Conservation (phyloP, 1,140 invertebrate genomes). For the Pemphigus obesinymphae region DNA sequence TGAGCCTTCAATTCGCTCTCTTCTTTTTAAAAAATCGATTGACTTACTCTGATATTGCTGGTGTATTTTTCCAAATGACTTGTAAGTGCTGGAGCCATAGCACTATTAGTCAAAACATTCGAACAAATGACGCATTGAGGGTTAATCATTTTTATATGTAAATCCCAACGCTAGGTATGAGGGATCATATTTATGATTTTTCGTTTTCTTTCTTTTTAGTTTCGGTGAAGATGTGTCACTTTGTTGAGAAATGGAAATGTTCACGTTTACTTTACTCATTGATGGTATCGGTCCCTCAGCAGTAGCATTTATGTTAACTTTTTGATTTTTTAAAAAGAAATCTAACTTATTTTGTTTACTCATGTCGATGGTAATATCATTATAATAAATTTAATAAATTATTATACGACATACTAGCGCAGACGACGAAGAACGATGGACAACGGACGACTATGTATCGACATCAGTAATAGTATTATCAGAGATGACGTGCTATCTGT, state of each 20-base stretch:
- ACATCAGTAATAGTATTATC: too few relatives aligned
- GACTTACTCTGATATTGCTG: not conserved
- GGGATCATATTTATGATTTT: slow-evolving; percentile 30
- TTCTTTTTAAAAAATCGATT: slow-evolving; percentile 10
- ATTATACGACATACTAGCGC: not conserved
- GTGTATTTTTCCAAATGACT: slow-evolving; percentile 42
- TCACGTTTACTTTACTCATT: not conserved
- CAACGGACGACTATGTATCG: slow-evolving; percentile 12
- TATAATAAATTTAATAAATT: slow-evolving; percentile 10
- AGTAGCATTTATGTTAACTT: not conserved
- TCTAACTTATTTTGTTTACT: not conserved
- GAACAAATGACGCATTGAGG: slow-evolving; percentile 41
- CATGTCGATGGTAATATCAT: not conserved
- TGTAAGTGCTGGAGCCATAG: slow-evolving; percentile 28
- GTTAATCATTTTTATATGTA: not conserved
- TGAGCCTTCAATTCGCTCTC: slow-evolving; percentile 45
- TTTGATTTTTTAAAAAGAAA: slow-evolving; percentile 16
- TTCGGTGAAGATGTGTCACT: not conserved
- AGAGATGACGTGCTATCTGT: too few relatives aligned
- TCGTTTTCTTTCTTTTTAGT: not conserved
- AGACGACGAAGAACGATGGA: not conserved
- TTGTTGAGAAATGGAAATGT: too few relatives aligned
- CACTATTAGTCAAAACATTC: slow-evolving; percentile 38
- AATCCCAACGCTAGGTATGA: slow-evolving; percentile 35
- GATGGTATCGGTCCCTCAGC: not conserved